A percentile compares a stretch with the other conserved stretches of the same genome.
Conservation (phyloP, 2,888 invertebrate species). For the Parasteatoda lunata region DNA sequence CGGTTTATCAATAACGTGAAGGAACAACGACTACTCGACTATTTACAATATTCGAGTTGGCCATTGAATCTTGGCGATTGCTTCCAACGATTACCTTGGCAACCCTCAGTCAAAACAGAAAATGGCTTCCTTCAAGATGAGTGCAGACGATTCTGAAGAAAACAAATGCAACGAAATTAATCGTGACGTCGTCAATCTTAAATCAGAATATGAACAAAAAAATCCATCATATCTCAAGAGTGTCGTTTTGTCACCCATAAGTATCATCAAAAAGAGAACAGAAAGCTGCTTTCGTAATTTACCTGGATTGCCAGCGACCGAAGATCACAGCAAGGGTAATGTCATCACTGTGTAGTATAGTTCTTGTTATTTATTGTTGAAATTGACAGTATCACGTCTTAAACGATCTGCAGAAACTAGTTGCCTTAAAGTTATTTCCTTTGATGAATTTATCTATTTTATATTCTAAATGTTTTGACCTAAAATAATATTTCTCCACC, state of each 20-base stretch:
- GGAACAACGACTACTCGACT: neutral
- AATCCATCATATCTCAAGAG: slow-evolving; percentile 50
- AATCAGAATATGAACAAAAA: slow-evolving; percentile 49
- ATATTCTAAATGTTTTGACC: too few relatives aligned
- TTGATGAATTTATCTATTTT: slow-evolving; percentile 8
- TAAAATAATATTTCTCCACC: slow-evolving; percentile 23
- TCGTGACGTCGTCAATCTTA: slow-evolving; percentile 46
- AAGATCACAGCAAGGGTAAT: slow-evolving; percentile 63
- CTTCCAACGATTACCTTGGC: slow-evolving; percentile 46
- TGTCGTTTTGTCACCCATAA: slow-evolving; percentile 54
- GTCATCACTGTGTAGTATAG: slow-evolving; percentile 65
- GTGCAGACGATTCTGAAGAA: slow-evolving; percentile 57
- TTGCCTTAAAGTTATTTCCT: slow-evolving; percentile 26
- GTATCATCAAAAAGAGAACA: slow-evolving; percentile 65
- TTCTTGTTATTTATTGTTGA: slow-evolving; percentile 36
- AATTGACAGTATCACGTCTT: slow-evolving; percentile 19
- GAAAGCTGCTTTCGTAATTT: slow-evolving; percentile 69
- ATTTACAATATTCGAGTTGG: slow-evolving; percentile 18
- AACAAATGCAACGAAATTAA: slow-evolving; percentile 62
- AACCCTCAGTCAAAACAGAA: slow-evolving; percentile 68
- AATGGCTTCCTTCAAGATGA: slow-evolving; percentile 65
- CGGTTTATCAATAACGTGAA: neutral
- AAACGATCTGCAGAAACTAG: slow-evolving; percentile 7
- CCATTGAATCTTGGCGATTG: slow-evolving; percentile 46
- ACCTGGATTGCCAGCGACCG: slow-evolving; percentile 68